phyloP scores from a whole-genome alignment of 1,140 invertebrate genomes.

The Lordiphosa clarofinis region DNA sequence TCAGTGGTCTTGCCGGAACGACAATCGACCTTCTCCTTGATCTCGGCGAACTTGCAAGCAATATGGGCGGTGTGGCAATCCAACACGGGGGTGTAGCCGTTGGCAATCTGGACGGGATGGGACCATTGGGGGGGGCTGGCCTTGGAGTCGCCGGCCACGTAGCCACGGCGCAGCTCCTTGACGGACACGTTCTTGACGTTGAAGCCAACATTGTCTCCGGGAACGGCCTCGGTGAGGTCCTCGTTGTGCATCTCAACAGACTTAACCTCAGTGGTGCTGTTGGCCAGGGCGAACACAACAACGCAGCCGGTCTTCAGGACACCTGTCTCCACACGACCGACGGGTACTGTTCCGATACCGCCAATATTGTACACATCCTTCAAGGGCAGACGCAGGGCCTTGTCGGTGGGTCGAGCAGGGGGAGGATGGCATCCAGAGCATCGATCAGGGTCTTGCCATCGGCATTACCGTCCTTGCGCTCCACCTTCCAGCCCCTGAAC shows the following conservation, averaged over 20 bases:
- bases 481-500: constrained; percentile 95
- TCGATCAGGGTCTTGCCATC: constrained; percentile 92
- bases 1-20: constrained; percentile 92
- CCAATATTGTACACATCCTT: constrained; percentile 99
- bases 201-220: constrained; percentile 97
- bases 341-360: constrained; percentile 98
- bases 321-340: constrained; percentile 97
- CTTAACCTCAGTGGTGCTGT: constrained; percentile 96
- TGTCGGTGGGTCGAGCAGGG: constrained; percentile 92
- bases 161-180: constrained; percentile 95
- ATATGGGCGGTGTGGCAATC: constrained; percentile 98
- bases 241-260: constrained; percentile 98
- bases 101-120: constrained; percentile 95
- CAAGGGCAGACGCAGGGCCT: constrained; percentile 93
- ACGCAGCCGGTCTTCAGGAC: constrained; percentile 95
- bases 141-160: constrained; percentile 94
- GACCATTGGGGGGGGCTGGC: constrained; percentile 91
- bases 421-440: constrained; percentile 92
- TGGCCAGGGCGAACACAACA: constrained; percentile 93
- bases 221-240: constrained; percentile 90
- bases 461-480: constrained; percentile 91
- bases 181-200: constrained; percentile 98
- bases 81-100: constrained; percentile 94
- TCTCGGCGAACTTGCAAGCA: constrained; percentile 96
- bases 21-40: constrained; percentile 95